These are phyloP conservation scores for Harpalus rubripes DNA, from an alignment of 2,888 invertebrate species.

Conservation along the genomic window DNA sequence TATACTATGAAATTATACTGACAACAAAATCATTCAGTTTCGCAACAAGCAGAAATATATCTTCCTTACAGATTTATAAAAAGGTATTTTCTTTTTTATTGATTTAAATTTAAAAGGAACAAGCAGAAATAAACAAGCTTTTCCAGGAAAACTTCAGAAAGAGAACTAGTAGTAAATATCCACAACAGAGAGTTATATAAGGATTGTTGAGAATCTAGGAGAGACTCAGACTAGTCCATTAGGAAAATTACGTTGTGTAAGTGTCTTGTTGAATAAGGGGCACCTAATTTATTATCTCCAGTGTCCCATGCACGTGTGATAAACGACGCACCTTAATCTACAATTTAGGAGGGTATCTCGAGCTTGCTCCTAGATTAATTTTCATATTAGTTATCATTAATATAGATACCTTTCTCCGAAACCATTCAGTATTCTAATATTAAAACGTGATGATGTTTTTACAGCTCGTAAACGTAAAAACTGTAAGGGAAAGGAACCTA, in stretches of 20 bases:
- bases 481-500: no score
- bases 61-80: no score
- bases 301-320: conserved; percentile 38
- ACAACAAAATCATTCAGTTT: no score
- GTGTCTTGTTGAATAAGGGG: conserved; percentile 53
- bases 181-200: neutral
- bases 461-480: no score
- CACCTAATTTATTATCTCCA: conserved; percentile 46
- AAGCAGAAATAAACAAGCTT: no score
- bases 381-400: conserved; percentile 22
- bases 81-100: no score
- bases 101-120: no score
- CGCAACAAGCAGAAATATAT: no score
- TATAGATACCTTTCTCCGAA: neutral
- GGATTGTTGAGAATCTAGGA: neutral
- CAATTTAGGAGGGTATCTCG: conserved; percentile 28
- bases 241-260: conserved; percentile 46
- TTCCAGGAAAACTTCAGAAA: no score
- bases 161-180: neutral
- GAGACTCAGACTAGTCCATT: conserved; percentile 45
- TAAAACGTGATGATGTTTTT: no score
- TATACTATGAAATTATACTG: no score
- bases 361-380: neutral
- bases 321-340: conserved; percentile 48
- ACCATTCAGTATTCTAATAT: no score